Base-by-base conservation (phyloP, 2,888 invertebrate species). In the Liopterus haemorrhoidalis region DNA sequence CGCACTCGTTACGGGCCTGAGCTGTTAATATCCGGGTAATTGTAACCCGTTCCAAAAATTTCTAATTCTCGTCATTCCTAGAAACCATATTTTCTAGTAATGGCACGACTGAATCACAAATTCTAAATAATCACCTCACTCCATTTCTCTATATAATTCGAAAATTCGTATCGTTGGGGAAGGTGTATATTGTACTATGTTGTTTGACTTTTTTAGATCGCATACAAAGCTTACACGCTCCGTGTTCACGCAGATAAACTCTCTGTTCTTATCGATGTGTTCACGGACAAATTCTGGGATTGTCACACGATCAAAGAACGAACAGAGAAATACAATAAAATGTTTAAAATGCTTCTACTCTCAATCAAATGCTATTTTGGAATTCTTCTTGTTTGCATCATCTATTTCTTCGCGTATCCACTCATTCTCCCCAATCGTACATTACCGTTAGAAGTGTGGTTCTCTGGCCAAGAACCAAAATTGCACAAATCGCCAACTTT, bases 401-500 rank as follows among this genome's bases (percentile, higher is more conserved):
- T 28, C 5, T 31, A 37, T 15, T 22, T 43, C 5, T 37, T 30
- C 16, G 11, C 11, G 2, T 16, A 3, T 37, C 32, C 28, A 2
- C 6, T 43, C 8, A 15, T 37, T n/a, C 14, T 28, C 5, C 14
- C 35, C 5, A 12, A 21, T 14, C 21, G 37, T 16, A 14, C 36
- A 22, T 19, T 36, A n/a, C 28, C 43, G 11, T 43, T 21, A 12
- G 24, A 36, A 22, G 21, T 43, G 3, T 43, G 21, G 14, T 43
- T 37, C 15, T 30, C 37, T 14, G 43, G 43, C n/a, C 37, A 36
- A 16, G 43, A 43, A 28, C 8, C n/a, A n/a, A 11, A 30, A 14
- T 21, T 43, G n/a, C n/a, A 37, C n/a, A 21, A 35, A 5, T 21
- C 43, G n/a, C 43, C 43, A n/a, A 37, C 36, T 37, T 43, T 32